These are phyloP conservation scores for Heterohyrax brucei DNA, from an alignment of 2,797 vertebrate species.

Conservation along the genomic window DNA sequence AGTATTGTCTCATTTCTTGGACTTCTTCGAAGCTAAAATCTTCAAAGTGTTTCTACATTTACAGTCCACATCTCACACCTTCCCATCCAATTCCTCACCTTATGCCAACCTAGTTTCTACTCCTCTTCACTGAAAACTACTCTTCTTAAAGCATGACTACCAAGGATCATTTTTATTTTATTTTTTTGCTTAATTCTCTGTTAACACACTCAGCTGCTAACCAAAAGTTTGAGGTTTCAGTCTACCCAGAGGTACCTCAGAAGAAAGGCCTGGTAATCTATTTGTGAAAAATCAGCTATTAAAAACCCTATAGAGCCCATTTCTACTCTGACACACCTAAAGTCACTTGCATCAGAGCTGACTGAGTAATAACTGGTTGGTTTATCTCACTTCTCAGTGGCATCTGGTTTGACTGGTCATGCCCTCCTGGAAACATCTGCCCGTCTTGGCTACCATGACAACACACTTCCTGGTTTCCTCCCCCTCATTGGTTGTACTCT, in stretches of 20 bases:
- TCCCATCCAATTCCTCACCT: neutral
- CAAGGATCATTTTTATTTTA: neutral
- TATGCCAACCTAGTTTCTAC: neutral
- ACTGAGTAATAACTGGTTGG: neutral
- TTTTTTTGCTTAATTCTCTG: neutral
- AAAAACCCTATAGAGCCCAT: neutral
- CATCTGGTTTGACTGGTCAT: neutral
- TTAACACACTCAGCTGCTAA: neutral
- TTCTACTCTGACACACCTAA: neutral
- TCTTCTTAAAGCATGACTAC: neutral
- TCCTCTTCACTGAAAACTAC: neutral
- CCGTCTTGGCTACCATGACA: neutral
- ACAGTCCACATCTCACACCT: neutral
- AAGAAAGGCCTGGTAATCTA: neutral
- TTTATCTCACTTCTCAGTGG: neutral
- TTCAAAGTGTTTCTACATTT: neutral
- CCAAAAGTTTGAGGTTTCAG: neutral
- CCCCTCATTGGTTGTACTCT: neutral
- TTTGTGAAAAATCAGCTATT: neutral
- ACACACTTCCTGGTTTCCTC: neutral
- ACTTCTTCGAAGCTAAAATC: neutral
- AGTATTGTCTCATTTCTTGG: neutral
- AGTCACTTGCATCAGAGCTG: neutral
- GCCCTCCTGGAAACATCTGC: neutral
- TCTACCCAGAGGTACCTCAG: neutral